Conservation (phyloP, 1,140 invertebrate species). For the Solenopsis fugax region DNA sequence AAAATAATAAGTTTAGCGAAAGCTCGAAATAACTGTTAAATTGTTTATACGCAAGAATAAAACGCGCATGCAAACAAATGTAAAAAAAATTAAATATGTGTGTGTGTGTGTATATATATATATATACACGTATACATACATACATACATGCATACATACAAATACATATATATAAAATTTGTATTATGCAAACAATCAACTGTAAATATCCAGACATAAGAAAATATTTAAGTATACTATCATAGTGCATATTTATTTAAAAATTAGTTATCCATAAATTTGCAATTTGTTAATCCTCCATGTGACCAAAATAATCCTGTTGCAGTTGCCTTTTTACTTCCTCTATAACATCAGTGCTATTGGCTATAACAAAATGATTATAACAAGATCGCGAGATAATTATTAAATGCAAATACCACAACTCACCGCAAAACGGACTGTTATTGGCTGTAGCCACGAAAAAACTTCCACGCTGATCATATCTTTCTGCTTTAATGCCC, state of each 20-base stretch:
- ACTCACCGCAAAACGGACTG: conserved; percentile 80
- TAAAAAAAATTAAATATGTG: conserved; percentile 34
- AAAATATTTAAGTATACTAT: conserved; percentile 24
- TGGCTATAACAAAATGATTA: conserved; percentile 62
- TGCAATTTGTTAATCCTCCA: conserved; percentile 57
- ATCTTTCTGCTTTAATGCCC: conserved; percentile 79
- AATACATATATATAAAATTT: too few relatives aligned
- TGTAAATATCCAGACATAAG: conserved; percentile 65
- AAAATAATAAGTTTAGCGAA: conserved; percentile 1
- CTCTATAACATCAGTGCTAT: conserved; percentile 39
- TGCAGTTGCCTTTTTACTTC: conserved; percentile 60
- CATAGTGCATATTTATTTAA: conserved; percentile 62
- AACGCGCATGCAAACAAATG: conserved; percentile 12
- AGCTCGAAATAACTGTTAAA: neutral
- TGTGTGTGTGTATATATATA: neutral
- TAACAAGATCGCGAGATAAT: neutral
- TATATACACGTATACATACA: too few relatives aligned
- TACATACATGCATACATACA: too few relatives aligned
- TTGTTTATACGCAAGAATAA: neutral
- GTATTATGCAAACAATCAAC: neutral
- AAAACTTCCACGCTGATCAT: conserved; percentile 78
- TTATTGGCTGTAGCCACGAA: conserved; percentile 76
- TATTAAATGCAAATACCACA: neutral
- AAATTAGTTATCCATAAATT: conserved; percentile 24
- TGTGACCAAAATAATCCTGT: conserved; percentile 42